phyloP scores from a whole-genome alignment of 2,888 invertebrate species.

The Dynastes grantii region DNA sequence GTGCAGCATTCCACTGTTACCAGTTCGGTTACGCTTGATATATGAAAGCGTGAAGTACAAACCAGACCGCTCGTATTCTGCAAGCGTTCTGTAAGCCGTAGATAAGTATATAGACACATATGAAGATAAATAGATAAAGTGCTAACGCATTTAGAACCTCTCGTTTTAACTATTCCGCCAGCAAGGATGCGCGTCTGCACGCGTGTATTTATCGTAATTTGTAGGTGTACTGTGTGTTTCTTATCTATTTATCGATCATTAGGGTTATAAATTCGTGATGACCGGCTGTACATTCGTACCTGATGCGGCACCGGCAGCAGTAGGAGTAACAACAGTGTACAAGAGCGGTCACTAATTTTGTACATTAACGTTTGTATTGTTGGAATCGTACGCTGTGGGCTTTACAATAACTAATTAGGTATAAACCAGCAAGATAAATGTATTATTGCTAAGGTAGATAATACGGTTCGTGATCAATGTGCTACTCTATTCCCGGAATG shows the following conservation, averaged over 20 bases:
- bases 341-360: constrained; percentile 21
- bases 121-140: constrained; percentile 12
- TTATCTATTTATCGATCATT: constrained; percentile 42
- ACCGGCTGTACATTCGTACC: background rate
- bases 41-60: constrained; percentile 23
- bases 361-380: constrained; percentile 32
- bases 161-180: background rate
- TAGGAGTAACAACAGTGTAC: background rate
- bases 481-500: constrained; percentile 19
- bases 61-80: background rate
- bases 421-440: constrained; percentile 37
- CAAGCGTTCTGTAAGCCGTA: background rate
- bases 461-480: background rate
- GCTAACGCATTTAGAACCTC: background rate
- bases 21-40: constrained; percentile 10
- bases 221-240: constrained; percentile 30
- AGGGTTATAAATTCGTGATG: constrained; percentile 37
- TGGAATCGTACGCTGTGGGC: constrained; percentile 39
- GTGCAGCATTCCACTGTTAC: background rate
- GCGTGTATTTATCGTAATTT: constrained; percentile 41
- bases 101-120: no score
- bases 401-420: constrained; percentile 47
- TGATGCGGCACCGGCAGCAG: background rate
- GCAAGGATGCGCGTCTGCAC: background rate
- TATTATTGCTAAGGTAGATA: constrained; percentile 33